A percentile compares a stretch with the other conserved stretches of the same genome.
Conservation (phyloP, 2,888 invertebrate species). For the Drosophila mercatorum region DNA sequence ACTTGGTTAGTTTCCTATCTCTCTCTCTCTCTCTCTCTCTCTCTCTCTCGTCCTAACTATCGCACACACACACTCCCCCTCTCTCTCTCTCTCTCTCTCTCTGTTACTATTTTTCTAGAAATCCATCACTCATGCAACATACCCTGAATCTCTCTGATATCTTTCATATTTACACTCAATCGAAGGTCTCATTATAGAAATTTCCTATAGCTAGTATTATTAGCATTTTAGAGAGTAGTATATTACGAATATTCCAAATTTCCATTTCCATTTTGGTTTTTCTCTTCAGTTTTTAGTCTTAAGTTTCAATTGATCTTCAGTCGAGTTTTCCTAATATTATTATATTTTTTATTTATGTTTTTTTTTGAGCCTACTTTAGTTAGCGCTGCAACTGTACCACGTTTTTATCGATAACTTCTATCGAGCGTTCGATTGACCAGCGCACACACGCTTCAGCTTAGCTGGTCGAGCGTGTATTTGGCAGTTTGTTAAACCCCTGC, state of each 20-base stretch:
- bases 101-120: conserved; percentile 28
- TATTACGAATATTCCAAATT: conserved; percentile 15
- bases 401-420: conserved; percentile 9
- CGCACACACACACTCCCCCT: conserved; percentile 30
- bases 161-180: conserved; percentile 11
- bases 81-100: conserved; percentile 27
- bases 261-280: neutral
- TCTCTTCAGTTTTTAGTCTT: neutral
- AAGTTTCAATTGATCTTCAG: neutral
- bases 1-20: conserved; percentile 53
- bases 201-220: conserved; percentile 41
- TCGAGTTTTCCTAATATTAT: neutral
- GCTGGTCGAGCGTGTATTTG: neutral
- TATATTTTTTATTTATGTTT: neutral
- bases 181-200: conserved; percentile 12
- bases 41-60: conserved; percentile 24
- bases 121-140: conserved; percentile 21
- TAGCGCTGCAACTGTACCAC: neutral
- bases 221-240: conserved; percentile 26
- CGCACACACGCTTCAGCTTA: conserved; percentile 15
- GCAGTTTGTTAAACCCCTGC: neutral
- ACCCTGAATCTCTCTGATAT: neutral
- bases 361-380: neutral
- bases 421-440: conserved; percentile 4
- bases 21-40: conserved; percentile 32